These are phyloP conservation scores for Melangyna quadrimaculata DNA, from an alignment of 2,888 invertebrate genomes.

Conservation along the genomic window DNA sequence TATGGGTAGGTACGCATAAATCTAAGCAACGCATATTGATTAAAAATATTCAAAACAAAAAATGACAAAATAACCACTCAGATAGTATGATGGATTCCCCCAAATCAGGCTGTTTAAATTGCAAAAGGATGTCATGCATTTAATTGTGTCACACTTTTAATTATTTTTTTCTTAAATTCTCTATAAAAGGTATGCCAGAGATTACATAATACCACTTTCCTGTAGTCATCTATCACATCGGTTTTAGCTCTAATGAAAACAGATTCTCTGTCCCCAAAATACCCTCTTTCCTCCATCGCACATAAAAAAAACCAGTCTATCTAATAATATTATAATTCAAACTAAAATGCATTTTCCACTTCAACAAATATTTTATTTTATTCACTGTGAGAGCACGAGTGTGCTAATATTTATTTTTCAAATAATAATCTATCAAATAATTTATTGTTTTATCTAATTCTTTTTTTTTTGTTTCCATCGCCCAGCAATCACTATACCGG, in stretches of 20 bases:
- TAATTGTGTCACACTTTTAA: background rate
- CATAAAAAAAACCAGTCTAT: background rate
- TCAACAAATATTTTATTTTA: conserved; percentile 1
- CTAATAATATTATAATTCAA: conserved; percentile 22
- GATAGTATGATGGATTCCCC: background rate
- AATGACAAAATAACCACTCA: background rate
- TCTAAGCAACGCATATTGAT: background rate
- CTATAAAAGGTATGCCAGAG: background rate
- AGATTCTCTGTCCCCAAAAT: background rate
- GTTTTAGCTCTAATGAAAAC: background rate
- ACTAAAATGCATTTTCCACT: conserved; percentile 28
- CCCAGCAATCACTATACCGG: background rate
- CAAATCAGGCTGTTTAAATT: background rate
- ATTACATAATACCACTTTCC: background rate
- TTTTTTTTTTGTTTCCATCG: background rate
- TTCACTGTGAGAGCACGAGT: background rate
- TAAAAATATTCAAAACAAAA: background rate
- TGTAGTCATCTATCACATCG: background rate
- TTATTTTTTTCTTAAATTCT: background rate
- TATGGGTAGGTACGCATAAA: no score
- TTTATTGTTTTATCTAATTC: conserved; percentile 50
- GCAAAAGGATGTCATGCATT: conserved; percentile 5
- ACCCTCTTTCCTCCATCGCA: no score
- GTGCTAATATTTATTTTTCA: conserved; percentile 51
- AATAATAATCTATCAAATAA: conserved; percentile 48